phyloP scores from a whole-genome alignment of 2,113 vertebrate genomes.

The Corvus cornix region DNA sequence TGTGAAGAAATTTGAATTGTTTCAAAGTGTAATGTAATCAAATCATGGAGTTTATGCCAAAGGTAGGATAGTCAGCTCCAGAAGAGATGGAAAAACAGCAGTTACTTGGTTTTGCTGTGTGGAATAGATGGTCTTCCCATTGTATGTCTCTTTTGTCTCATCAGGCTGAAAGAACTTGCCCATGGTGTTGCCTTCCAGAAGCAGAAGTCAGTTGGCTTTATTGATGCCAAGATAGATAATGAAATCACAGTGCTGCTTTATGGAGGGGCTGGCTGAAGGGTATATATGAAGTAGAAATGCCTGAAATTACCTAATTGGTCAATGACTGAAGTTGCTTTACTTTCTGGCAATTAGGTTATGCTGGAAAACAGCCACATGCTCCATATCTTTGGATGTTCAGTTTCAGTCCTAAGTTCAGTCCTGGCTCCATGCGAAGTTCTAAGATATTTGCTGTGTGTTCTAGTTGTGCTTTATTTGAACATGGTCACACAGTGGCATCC shows the following conservation, averaged over 20 bases:
- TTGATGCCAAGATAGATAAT: neutral
- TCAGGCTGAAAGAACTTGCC: neutral
- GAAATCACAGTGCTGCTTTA: neutral
- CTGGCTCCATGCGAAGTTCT: neutral
- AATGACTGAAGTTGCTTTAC: neutral
- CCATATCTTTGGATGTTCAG: neutral
- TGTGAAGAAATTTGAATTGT: neutral
- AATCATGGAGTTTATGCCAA: neutral
- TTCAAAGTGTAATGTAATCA: neutral
- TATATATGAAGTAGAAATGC: neutral
- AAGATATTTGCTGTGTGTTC: neutral
- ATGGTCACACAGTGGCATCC: accelerated
- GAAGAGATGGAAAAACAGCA: neutral
- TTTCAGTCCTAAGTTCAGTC: neutral
- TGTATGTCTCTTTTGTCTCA: neutral
- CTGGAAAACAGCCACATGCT: neutral
- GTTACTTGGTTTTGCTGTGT: neutral
- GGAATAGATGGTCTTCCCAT: neutral
- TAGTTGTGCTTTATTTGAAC: neutral
- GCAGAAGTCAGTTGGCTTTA: neutral
- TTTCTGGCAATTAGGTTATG: neutral
- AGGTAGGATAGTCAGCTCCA: neutral
- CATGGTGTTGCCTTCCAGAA: neutral
- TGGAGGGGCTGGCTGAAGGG: neutral
- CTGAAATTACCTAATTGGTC: neutral